phyloP scores from a whole-genome alignment of 2,888 invertebrate species.

The Bellardia bayeri region DNA sequence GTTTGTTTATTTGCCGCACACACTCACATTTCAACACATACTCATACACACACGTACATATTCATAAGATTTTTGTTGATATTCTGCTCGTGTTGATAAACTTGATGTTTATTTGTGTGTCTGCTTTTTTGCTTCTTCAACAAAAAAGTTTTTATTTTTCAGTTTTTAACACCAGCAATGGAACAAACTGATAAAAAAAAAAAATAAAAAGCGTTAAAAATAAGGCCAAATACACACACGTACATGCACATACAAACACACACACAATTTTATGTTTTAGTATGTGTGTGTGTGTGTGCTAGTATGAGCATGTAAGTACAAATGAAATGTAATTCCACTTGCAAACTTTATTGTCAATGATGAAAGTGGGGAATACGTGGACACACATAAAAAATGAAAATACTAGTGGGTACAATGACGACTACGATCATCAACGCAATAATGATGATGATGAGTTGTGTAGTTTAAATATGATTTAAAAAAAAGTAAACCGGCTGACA shows the following conservation, averaged over 20 bases:
- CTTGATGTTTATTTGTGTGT: constrained; percentile 25
- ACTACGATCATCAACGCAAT: neutral
- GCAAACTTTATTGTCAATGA: constrained; percentile 64
- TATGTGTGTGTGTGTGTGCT: neutral
- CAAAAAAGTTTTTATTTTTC: constrained; percentile 13
- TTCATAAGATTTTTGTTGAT: constrained; percentile 27
- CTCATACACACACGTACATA: neutral
- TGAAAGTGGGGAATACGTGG: constrained; percentile 33
- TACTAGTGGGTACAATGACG: constrained; percentile 11
- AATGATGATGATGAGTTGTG: neutral
- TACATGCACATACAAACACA: neutral
- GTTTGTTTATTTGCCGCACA: constrained; percentile 3
- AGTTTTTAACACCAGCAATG: neutral
- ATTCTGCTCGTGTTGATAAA: constrained; percentile 42
- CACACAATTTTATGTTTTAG: neutral
- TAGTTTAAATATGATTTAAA: neutral
- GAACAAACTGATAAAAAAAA: neutral
- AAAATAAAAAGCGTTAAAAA: constrained; percentile 15
- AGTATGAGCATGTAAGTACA: constrained; percentile 19
- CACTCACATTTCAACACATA: neutral
- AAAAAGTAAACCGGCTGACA: neutral
- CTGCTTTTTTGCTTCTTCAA: constrained; percentile 8
- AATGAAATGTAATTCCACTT: constrained; percentile 59
- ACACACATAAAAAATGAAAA: neutral
- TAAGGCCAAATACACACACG: constrained; percentile 14